Percentiles rank a stretch among this genome's conserved stretches.
These are phyloP conservation scores for Malurus melanocephalus DNA, from an alignment of 2,113 vertebrate species.

Conservation along the genomic window DNA sequence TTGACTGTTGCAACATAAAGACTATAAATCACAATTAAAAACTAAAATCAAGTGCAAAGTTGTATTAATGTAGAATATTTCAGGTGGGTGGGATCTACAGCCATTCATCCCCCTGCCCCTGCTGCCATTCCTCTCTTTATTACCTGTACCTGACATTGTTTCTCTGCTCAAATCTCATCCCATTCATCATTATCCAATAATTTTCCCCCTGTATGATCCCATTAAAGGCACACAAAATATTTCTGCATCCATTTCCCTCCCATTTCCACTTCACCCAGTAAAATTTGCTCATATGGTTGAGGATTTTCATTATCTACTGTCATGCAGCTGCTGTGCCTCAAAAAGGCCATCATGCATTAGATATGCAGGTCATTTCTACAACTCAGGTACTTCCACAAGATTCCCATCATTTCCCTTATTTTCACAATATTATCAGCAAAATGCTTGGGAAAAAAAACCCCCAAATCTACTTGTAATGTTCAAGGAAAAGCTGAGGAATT, in stretches of 20 bases:
- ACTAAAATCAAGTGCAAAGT: background rate
- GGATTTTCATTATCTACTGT: slow-evolving; percentile 72
- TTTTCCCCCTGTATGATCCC: background rate
- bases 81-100: background rate
- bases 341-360: background rate
- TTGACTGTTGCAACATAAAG: background rate
- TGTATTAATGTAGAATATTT: background rate
- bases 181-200: background rate
- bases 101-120: background rate
- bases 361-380: slow-evolving; percentile 17
- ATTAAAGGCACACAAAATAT: background rate
- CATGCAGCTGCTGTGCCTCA: slow-evolving; percentile 61
- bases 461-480: background rate
- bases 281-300: slow-evolving; percentile 77
- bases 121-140: background rate
- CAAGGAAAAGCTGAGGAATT: background rate
- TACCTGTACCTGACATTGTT: background rate
- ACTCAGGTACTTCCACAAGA: background rate
- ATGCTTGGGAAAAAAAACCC: background rate
- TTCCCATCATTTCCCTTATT: background rate
- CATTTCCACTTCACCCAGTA: slow-evolving; percentile 53
- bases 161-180: background rate
- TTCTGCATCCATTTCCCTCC: background rate
- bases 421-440: background rate
- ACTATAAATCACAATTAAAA: background rate